Base-by-base conservation (phyloP, 1,140 invertebrate species). In the Apocrypta bakeri region DNA sequence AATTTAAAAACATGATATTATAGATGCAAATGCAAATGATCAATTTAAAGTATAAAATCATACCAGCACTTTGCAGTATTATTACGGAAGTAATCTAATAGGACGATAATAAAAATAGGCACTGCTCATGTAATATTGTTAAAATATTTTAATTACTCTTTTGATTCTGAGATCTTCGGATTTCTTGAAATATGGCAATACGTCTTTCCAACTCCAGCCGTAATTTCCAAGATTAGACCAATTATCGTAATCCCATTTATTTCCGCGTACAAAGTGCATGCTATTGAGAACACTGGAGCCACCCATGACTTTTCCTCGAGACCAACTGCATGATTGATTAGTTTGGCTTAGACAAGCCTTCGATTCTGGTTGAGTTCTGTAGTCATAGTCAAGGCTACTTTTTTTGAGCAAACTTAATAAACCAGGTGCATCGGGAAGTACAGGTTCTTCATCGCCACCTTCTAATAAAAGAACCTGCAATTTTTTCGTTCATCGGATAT, bases 181-280 rank as follows among this genome's bases (percentile, higher is more conserved):
- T 86, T 93, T 93, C 77, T 90, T 90, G 83, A 94, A 94, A 85
- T 93, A 94, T 4, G 91, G 90, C 7, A 93, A 86, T 24, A 93
- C 91, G 40, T 92, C 92, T 1, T 93, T 90, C 85, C 93, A 95
- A 31, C 93, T 92, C 95, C 95, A 95, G 6, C 93, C 93, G 4
- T 85, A 83, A 29, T 94, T 94, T 21, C 95, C 95, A 61, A 93
- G 86, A 11, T n/a, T 79, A 0, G 27, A 12, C 82, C 82, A 83
- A 31, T 79, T 69, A 24, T 83, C 40, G 12, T 74, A 83, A 14
- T 83, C 82, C 25, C 63, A 31, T 74, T 75, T 63, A 25, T 74
- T 74, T 2, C 82, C 82, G 1, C 76, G 69, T 2, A 29, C 17
- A n/a, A 61, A 79, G 7, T 61, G 27, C 69, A 74, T 79, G n/a